Conservation (phyloP, 2,797 vertebrate genomes). For the Thripadectes ignobilis region DNA sequence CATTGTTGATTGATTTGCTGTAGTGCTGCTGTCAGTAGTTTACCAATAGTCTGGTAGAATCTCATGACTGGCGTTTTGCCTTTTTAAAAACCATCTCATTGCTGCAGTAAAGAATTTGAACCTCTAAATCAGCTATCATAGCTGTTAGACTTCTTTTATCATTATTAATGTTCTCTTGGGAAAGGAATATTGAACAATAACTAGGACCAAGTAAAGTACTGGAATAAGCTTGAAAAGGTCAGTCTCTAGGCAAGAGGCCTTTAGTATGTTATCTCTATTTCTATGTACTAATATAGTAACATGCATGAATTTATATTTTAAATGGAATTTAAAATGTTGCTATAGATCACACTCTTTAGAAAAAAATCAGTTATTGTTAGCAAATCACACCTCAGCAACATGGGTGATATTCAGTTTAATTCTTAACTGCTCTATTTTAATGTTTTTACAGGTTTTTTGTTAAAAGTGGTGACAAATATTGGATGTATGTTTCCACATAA, state of each 20-base stretch:
- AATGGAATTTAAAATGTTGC: conserved; percentile 51
- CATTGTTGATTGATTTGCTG: conserved; percentile 76
- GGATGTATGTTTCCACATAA: not conserved
- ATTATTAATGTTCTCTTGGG: conserved; percentile 75
- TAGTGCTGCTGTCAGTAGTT: conserved; percentile 82
- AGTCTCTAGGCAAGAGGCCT: conserved; percentile 73
- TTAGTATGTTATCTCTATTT: conserved; percentile 53
- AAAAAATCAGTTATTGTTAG: conserved; percentile 44
- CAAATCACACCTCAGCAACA: conserved; percentile 1
- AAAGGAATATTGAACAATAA: conserved; percentile 77
- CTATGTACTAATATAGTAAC: conserved; percentile 58
- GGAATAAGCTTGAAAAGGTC: conserved; percentile 81
- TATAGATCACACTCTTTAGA: conserved; percentile 30
- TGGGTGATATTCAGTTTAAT: conserved; percentile 50
- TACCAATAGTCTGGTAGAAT: conserved; percentile 75
- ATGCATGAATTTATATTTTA: conserved; percentile 47
- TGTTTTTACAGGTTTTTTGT: conserved; percentile 28
- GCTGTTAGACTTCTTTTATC: conserved; percentile 67
- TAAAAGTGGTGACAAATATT: conserved; percentile 31
- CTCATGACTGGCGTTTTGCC: conserved; percentile 80
- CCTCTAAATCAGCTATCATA: conserved; percentile 69
- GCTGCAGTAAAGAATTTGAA: conserved; percentile 69
- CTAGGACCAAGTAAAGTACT: conserved; percentile 74
- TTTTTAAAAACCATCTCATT: conserved; percentile 79
- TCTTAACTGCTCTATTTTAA: conserved; percentile 50